Conservation (phyloP, 1,140 invertebrate genomes). For the Cyrtorhinus lividipennis region DNA sequence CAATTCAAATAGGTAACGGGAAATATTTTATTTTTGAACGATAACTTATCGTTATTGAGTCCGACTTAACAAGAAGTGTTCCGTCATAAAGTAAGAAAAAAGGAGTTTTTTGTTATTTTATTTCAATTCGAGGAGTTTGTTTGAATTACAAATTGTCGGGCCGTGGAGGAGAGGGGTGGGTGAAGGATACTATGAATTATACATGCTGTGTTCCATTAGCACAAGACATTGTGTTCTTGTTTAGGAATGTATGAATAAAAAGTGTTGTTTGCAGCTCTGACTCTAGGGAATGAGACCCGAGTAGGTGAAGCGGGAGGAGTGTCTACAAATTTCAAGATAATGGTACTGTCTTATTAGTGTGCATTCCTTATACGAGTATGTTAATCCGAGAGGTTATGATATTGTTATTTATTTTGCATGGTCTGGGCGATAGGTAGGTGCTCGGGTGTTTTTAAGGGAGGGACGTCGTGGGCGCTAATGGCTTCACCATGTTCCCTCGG, state of each 20-base stretch:
- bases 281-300: not conserved
- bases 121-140: conserved; percentile 3
- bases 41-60: not conserved
- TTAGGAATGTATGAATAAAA: conserved; percentile 9
- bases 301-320: not conserved
- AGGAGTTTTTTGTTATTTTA: conserved; percentile 3
- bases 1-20: not conserved
- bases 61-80: not conserved
- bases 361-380: not conserved
- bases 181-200: not conserved
- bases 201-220: conserved; percentile 6
- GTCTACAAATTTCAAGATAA: conserved; percentile 1
- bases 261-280: not conserved
- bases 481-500: too few relatives aligned
- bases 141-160: conserved; percentile 4
- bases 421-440: too few relatives aligned
- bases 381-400: too few relatives aligned
- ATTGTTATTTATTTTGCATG: too few relatives aligned
- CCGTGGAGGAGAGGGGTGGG: not conserved
- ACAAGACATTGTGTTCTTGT: conserved; percentile 9
- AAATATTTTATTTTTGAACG: not conserved
- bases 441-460: too few relatives aligned
- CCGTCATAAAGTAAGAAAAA: not conserved
- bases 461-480: too few relatives aligned
- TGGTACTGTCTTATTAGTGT: not conserved